Evolutionary conservation across 2,888 invertebrate genomes (phyloP).

Genomic region (Lissonota sp.): DNA sequence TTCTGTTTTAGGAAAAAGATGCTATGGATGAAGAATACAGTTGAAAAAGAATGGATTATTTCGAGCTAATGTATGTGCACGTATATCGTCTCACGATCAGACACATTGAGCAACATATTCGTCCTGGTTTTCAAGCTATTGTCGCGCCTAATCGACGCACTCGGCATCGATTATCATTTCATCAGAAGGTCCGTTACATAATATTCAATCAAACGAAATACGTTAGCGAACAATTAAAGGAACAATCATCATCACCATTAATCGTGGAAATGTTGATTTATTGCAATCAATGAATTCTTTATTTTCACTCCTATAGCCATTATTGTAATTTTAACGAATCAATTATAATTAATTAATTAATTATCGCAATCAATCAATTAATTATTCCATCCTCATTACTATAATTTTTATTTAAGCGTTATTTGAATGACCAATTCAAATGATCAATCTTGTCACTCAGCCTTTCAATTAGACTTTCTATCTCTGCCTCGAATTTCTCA

Average conservation of each 20-base stretch:
- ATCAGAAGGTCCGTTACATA: neutral
- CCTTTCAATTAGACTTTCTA: constrained; percentile 28
- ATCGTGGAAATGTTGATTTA: too few relatives aligned
- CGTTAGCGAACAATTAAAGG: too few relatives aligned
- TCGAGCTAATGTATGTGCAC: too few relatives aligned
- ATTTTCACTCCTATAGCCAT: neutral
- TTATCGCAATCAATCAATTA: neutral
- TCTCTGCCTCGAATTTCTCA: constrained; percentile 15
- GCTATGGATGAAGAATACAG: too few relatives aligned
- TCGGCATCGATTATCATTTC: constrained; percentile 44
- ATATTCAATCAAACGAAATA: too few relatives aligned
- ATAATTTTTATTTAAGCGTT: neutral
- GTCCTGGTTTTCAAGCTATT: constrained; percentile 38
- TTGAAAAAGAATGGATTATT: too few relatives aligned
- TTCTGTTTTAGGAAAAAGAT: too few relatives aligned
- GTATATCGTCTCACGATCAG: neutral
- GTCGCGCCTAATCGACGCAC: constrained; percentile 19
- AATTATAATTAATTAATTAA: too few relatives aligned
- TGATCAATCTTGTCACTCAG: neutral
- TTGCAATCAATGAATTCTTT: too few relatives aligned
- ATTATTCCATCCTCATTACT: neutral
- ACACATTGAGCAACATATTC: constrained; percentile 44
- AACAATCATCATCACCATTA: too few relatives aligned
- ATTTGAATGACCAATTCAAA: neutral
- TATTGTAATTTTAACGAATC: constrained; percentile 2